Percentiles rank a stretch among this genome's conserved stretches.
Conservation (phyloP, 2,888 invertebrate species). For the Leptopilina drosophilae region DNA sequence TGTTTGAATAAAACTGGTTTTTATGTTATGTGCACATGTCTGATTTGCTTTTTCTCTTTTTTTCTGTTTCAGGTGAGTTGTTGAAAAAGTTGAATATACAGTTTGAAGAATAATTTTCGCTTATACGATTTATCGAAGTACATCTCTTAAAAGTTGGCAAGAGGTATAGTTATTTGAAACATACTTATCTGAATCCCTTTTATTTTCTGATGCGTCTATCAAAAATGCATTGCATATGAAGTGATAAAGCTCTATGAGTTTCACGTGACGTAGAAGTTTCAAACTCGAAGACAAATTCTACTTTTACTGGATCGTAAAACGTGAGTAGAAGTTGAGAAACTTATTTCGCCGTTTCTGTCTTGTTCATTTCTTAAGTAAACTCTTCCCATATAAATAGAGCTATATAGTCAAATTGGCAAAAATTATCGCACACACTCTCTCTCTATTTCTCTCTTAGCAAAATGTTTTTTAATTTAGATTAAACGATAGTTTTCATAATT, state of each 20-base stretch:
- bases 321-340: slow-evolving; percentile 11
- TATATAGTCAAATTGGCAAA: not conserved
- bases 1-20: no score
- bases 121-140: not conserved
- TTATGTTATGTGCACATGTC: no score
- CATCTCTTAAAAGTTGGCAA: slow-evolving; percentile 1
- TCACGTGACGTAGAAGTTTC: slow-evolving; percentile 19
- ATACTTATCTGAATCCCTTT: slow-evolving; percentile 14
- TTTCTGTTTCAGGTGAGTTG: slow-evolving; percentile 33
- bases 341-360: slow-evolving; percentile 3
- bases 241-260: slow-evolving; percentile 11
- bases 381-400: not conserved
- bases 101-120: not conserved
- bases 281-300: slow-evolving; percentile 26
- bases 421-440: not conserved
- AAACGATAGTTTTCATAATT: no score
- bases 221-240: slow-evolving; percentile 2
- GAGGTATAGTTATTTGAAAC: slow-evolving; percentile 22
- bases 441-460: not conserved
- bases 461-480: no score
- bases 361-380: slow-evolving; percentile 3
- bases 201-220: not conserved
- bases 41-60: not conserved
- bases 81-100: not conserved
- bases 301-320: slow-evolving; percentile 35